phyloP scores from a whole-genome alignment of 53 echinoderm and acorn worm genomes.

The Holothuria leucospilota region DNA sequence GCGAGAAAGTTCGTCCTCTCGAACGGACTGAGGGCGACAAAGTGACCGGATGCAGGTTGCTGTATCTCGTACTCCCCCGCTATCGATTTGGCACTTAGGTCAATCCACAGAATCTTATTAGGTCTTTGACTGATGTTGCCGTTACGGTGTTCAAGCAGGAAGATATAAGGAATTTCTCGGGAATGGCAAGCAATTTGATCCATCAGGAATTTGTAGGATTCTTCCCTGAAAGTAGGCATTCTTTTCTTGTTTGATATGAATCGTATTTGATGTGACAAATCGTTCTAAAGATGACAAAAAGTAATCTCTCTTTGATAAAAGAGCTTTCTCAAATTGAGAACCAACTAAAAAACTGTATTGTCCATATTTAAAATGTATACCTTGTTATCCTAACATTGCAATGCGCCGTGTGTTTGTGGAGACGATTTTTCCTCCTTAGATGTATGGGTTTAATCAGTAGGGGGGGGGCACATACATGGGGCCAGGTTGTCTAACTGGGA shows the following conservation, averaged over 20 bases:
- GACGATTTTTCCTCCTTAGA: too few relatives aligned
- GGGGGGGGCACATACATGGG: too few relatives aligned
- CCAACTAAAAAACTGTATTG: too few relatives aligned
- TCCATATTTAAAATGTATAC: too few relatives aligned
- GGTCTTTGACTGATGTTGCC: conserved; percentile 72
- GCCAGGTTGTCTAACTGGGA: too few relatives aligned
- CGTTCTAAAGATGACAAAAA: neutral
- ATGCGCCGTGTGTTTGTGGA: too few relatives aligned
- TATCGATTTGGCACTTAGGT: conserved; percentile 58
- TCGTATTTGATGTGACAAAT: neutral
- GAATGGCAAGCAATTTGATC: conserved; percentile 78
- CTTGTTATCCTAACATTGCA: too few relatives aligned
- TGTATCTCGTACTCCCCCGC: conserved; percentile 80
- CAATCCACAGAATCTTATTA: conserved; percentile 87
- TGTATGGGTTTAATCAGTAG: too few relatives aligned
- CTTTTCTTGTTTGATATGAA: neutral
- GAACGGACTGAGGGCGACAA: conserved; percentile 34
- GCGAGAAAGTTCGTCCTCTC: conserved; percentile 56
- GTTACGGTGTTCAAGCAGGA: conserved; percentile 83
- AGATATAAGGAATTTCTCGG: conserved; percentile 80
- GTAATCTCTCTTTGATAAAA: neutral
- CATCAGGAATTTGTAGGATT: conserved; percentile 74
- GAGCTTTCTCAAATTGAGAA: too few relatives aligned
- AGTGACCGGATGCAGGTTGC: conserved; percentile 36
- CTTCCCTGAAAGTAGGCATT: conserved; percentile 42